Evolutionary conservation across 2,113 vertebrate species (phyloP), one percentile per base, ranked within the genome.

Genomic region (Anseranas semipalmata): DNA sequence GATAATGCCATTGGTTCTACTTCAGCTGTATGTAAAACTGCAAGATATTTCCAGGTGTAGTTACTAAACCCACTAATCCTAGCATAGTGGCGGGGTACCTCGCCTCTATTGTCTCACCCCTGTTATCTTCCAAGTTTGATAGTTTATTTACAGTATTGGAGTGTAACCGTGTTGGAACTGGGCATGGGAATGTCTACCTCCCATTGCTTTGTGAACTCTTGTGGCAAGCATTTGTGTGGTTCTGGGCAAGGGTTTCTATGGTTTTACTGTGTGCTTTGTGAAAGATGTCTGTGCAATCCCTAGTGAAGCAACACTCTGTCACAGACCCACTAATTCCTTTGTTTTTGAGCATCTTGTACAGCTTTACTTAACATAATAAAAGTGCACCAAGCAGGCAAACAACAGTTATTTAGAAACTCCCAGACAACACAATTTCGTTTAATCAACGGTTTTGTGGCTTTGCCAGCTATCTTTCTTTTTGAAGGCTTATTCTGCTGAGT

Each of bases 401-500:
- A 8, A 35, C 89, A 83, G 70, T 81, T 65, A 17, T 93, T 91
- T 70, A 89, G 70, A 85, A 91, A 88, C 37, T 60, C 66, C 72
- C 82, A 77, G 95, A 90, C 92, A 94, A 84, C 55, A 91, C 87
- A 60, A 68, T 94, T 97, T 92, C 1, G 0, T 93, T 85, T 93
- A 94, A 97, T 96, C 91, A 95, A 88, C 73, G 93, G 92, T 95
- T 97, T 89, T 96, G 90, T 88, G 95, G 85, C 90, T 63, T 66
- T 96, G 94, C 97, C 95, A 95, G 86, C 68, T 92, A 9, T 63
- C 97, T 50, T n/a, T 92, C 79, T 85, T 87, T 93, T 63, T 95
- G 62, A 89, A 89, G 87, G 55, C 55, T 93, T 90, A 37, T 95
- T 95, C 85, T 97, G 97, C 96, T 97, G 96, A 97, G 93, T 95